These are phyloP conservation scores for Gila robusta DNA, from an alignment of 2,797 vertebrate genomes.

Conservation along the genomic window DNA sequence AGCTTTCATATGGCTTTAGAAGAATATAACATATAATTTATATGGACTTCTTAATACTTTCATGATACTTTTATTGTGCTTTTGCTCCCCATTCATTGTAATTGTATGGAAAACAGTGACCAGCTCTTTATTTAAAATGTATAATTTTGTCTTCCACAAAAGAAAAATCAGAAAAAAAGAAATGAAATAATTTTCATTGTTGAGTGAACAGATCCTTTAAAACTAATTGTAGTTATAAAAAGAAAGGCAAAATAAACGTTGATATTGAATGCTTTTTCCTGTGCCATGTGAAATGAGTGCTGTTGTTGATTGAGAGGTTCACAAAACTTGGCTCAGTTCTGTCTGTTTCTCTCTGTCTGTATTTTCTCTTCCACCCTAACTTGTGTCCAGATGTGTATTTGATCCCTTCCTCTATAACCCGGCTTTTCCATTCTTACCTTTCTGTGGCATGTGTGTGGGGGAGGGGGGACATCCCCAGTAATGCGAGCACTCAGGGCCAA, in stretches of 20 bases:
- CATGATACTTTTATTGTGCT: not conserved
- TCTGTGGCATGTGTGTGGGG: constrained; percentile 1
- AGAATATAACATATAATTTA: not conserved
- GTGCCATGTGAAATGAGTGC: not conserved
- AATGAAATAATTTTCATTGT: not conserved
- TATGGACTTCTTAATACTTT: not conserved
- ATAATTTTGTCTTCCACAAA: not conserved
- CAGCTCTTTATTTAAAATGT: not conserved
- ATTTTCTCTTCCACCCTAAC: constrained; percentile 12
- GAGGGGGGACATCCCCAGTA: constrained; percentile 16
- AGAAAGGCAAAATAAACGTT: not conserved
- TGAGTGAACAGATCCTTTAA: constrained; percentile 12
- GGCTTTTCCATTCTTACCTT: constrained; percentile 35
- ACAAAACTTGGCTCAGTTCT: constrained; percentile 6
- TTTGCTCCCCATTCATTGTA: not conserved
- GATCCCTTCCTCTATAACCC: constrained; percentile 31
- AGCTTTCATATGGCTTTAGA: not conserved
- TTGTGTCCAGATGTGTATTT: constrained; percentile 48
- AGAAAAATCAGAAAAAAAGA: not conserved
- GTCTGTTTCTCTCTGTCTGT: constrained; percentile 17
- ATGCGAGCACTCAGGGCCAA: constrained; percentile 35
- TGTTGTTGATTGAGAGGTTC: constrained; percentile 32
- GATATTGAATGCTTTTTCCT: constrained; percentile 22
- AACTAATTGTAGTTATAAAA: constrained; percentile 26
- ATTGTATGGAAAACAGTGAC: not conserved